Conservation (phyloP, 92 coral and sea anemone species). For the Phymanthus crucifer region DNA sequence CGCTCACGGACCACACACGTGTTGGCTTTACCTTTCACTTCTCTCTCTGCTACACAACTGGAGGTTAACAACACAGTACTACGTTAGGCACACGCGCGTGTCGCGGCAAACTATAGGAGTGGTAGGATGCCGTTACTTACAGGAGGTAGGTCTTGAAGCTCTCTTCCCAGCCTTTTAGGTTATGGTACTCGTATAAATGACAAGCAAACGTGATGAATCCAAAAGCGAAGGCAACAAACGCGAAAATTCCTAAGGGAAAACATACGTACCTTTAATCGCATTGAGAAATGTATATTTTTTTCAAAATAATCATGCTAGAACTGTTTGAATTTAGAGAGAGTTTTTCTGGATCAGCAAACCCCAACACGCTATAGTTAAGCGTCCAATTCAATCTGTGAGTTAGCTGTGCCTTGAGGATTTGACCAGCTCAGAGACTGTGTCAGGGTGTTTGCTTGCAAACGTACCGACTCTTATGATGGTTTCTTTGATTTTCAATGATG, state of each 20-base stretch:
- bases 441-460: conserved; percentile 12
- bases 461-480: conserved; percentile 94
- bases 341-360: too few relatives aligned
- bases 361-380: too few relatives aligned
- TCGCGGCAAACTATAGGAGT: background rate
- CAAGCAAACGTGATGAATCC: conserved; percentile 93
- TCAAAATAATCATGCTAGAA: too few relatives aligned
- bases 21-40: conserved; percentile 56
- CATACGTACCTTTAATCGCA: background rate
- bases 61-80: background rate
- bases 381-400: too few relatives aligned
- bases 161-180: conserved; percentile 81
- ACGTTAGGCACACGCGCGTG: background rate
- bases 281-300: background rate
- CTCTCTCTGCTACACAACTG: conserved; percentile 89
- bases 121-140: conserved; percentile 45
- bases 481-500: conserved; percentile 88
- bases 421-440: background rate
- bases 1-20: conserved; percentile 67
- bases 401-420: too few relatives aligned
- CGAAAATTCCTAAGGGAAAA: conserved; percentile 71
- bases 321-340: too few relatives aligned
- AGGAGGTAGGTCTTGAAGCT: conserved; percentile 71
- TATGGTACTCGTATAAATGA: conserved; percentile 85
- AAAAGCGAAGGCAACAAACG: conserved; percentile 84